phyloP scores from a whole-genome alignment of 2,888 invertebrate genomes.

The Cantharis flavilabris region DNA sequence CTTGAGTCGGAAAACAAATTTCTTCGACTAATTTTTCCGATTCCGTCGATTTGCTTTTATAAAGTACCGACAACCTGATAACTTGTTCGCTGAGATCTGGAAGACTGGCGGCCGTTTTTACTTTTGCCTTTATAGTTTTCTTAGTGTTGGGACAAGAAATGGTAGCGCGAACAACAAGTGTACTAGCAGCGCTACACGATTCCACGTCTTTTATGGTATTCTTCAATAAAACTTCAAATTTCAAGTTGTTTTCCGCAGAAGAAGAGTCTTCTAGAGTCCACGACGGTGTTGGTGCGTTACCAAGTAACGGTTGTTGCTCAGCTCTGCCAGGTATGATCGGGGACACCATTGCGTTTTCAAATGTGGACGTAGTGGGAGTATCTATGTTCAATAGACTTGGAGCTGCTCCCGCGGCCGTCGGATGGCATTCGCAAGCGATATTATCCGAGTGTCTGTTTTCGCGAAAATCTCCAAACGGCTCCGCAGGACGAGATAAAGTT shows the following conservation, averaged over 20 bases:
- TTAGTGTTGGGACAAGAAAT: conserved; percentile 18
- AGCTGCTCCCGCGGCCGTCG: conserved; percentile 40
- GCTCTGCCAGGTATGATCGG: neutral
- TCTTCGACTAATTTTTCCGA: conserved; percentile 6
- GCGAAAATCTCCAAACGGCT: neutral
- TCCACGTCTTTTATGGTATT: neutral
- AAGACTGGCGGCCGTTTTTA: neutral
- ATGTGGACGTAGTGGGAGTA: neutral
- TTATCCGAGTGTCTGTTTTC: conserved; percentile 23
- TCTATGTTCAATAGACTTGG: conserved; percentile 13
- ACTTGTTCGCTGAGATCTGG: conserved; percentile 16
- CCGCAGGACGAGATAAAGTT: neutral
- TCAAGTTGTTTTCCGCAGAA: conserved; percentile 21
- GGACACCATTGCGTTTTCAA: neutral
- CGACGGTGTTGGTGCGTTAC: neutral
- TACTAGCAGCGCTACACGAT: neutral
- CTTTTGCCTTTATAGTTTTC: neutral
- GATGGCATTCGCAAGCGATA: conserved; percentile 41
- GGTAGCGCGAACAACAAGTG: conserved; percentile 7
- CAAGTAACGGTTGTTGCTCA: neutral
- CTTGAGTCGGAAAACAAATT: neutral
- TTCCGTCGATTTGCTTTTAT: conserved; percentile 10
- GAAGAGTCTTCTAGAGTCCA: neutral
- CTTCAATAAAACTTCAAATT: conserved; percentile 16
- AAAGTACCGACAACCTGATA: conserved; percentile 25